These are phyloP conservation scores for Baronia brevicornis DNA, from an alignment of 2,888 invertebrate species.

Conservation along the genomic window DNA sequence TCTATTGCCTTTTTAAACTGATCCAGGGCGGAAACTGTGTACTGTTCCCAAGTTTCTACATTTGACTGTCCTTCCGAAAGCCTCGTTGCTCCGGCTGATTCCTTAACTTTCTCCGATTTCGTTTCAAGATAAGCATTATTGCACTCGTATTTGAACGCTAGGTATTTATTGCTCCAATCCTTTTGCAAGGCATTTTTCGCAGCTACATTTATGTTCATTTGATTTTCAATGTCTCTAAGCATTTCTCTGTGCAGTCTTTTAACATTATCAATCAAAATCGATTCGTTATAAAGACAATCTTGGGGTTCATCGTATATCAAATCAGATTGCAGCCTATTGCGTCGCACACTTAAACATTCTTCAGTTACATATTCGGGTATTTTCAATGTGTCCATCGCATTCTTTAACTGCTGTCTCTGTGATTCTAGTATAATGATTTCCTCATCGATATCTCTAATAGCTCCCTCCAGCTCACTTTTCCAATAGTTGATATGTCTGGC, in stretches of 20 bases:
- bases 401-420: constrained; percentile 60
- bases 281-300: constrained; percentile 83
- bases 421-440: constrained; percentile 54
- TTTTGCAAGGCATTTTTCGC: constrained; percentile 86
- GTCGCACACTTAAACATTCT: constrained; percentile 81
- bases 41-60: constrained; percentile 88
- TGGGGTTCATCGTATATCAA: constrained; percentile 84
- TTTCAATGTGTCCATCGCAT: constrained; percentile 53
- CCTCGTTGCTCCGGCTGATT: constrained; percentile 86
- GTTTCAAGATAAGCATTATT: constrained; percentile 82
- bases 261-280: constrained; percentile 82
- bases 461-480: constrained; percentile 60
- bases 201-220: constrained; percentile 82
- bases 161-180: constrained; percentile 93
- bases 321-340: constrained; percentile 82
- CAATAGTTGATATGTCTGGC: constrained; percentile 63
- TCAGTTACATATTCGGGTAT: constrained; percentile 68
- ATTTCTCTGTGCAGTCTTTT: constrained; percentile 78
- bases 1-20: constrained; percentile 84
- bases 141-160: constrained; percentile 85
- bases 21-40: constrained; percentile 83
- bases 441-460: constrained; percentile 57
- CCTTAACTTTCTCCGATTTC: constrained; percentile 80
- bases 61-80: constrained; percentile 89
- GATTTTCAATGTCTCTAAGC: constrained; percentile 80